Evolutionary conservation across 2,888 invertebrate genomes (phyloP), one percentile per base, ranked within the genome.

Genomic region (Germaria angustata): DNA sequence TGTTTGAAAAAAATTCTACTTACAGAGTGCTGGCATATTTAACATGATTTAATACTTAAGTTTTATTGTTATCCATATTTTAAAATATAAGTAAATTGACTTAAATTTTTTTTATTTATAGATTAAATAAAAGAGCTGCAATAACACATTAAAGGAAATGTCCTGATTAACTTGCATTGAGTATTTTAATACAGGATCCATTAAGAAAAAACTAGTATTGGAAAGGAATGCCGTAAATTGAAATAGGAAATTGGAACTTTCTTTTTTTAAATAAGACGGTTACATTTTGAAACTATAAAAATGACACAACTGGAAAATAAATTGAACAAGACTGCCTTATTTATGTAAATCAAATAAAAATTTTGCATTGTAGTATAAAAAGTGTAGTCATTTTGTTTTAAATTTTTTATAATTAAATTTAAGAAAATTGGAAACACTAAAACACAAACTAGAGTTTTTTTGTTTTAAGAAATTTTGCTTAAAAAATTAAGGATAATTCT

Each of bases 221-320:
- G 32, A 49, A 51, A 84, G 84, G 84, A 84, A 84, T 81, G 76
- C 83, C 80, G 82, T 75, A 82, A 39, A 55, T 72, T 61, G 28
- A 15, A 24, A 76, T 73, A 20, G 59, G 46, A 61, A 81, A 68
- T 49, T 1, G 55, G 73, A 46, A 66, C 2, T 24, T 13, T 46
- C 20, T n/a, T 57, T 75, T 77, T 41, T 57, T 32, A 66, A 46
- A 53, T 28, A 78, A 78, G 59, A 69, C 63, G 69, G 34, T 79
- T n/a, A 79, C 49, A 66, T 34, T 20, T 55, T 39, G 13, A 79
- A 79, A 41, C 66, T 2, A 66, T 36, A 59, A 69, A 4, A 22
- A 73, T 51, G 28, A 66, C 55, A 55, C 28, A 65, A 76, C 57
- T 32, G 36, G 17, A 34, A 72, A 66, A 59, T 24, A 68, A 61